Conservation (phyloP, 2,888 invertebrate species). For the Acrobasis repandana region DNA sequence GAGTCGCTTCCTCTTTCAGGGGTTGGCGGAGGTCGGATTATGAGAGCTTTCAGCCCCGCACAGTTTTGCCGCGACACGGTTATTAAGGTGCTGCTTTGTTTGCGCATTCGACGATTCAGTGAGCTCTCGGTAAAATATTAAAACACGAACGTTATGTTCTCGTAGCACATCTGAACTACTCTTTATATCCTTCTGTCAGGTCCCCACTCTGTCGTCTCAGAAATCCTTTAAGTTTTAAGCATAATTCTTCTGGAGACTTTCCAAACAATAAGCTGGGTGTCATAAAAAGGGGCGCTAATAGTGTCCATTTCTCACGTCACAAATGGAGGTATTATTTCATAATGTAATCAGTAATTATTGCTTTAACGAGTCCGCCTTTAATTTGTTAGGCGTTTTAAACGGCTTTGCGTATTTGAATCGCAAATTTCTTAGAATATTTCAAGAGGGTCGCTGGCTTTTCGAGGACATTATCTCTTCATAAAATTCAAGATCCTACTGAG, state of each 20-base stretch:
- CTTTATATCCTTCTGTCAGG: conserved; percentile 40
- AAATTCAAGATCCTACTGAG: conserved; percentile 77
- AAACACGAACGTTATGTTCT: conserved; percentile 58
- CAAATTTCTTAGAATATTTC: conserved; percentile 82
- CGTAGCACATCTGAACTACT: conserved; percentile 36
- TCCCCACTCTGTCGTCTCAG: conserved; percentile 16
- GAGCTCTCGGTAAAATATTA: conserved; percentile 73
- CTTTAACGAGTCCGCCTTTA: conserved; percentile 81
- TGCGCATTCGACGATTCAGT: conserved; percentile 68
- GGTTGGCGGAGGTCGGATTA: conserved; percentile 62
- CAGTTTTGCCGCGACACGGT: conserved; percentile 61
- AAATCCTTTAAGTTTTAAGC: conserved; percentile 28
- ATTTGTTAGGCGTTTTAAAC: conserved; percentile 83
- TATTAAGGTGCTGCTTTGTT: conserved; percentile 74
- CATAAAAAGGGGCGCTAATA: conserved; percentile 18
- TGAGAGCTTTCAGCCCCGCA: conserved; percentile 63
- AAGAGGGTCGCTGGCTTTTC: conserved; percentile 77
- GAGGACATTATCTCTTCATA: conserved; percentile 81
- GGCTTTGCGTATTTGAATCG: conserved; percentile 82
- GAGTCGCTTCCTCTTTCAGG: conserved; percentile 49
- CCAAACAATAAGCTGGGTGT: conserved; percentile 20
- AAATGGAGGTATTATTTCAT: conserved; percentile 59
- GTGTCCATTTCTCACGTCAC: conserved; percentile 22
- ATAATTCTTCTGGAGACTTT: conserved; percentile 26
- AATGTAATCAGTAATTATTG: conserved; percentile 81